phyloP scores from a whole-genome alignment of 2,888 invertebrate species.

The Boloria selene region DNA sequence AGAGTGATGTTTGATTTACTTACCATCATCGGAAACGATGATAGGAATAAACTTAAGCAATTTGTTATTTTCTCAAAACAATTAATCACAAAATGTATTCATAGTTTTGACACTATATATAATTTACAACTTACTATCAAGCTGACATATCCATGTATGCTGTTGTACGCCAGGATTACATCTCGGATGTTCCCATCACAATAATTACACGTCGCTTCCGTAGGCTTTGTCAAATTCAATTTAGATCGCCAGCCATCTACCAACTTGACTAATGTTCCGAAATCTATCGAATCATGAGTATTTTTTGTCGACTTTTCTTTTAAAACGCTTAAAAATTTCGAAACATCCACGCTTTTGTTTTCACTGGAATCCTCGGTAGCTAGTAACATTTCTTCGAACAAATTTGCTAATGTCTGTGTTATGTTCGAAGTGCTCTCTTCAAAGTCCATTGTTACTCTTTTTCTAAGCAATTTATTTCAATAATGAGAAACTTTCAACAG shows the following conservation, averaged over 20 bases:
- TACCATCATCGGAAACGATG: no score
- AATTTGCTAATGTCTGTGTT: slow-evolving; percentile 65
- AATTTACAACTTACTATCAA: slow-evolving; percentile 83
- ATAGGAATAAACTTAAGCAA: no score
- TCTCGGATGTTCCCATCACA: slow-evolving; percentile 84
- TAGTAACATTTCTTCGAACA: slow-evolving; percentile 70
- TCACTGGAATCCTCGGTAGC: slow-evolving; percentile 60
- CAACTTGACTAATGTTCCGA: slow-evolving; percentile 66
- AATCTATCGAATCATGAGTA: slow-evolving; percentile 64
- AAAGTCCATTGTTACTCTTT: slow-evolving; percentile 54
- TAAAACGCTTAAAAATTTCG: slow-evolving; percentile 62
- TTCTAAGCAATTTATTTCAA: neutral
- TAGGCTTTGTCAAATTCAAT: slow-evolving; percentile 62
- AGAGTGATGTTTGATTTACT: no score
- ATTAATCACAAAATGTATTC: no score
- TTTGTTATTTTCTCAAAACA: no score
- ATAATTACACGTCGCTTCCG: slow-evolving; percentile 71
- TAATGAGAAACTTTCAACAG: neutral
- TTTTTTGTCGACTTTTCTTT: slow-evolving; percentile 60
- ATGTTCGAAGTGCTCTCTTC: slow-evolving; percentile 62
- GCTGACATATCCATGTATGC: slow-evolving; percentile 91
- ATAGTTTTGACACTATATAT: neutral
- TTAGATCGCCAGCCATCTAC: slow-evolving; percentile 66
- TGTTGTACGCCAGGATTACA: slow-evolving; percentile 84
- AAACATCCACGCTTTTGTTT: slow-evolving; percentile 62